Evolutionary conservation across 2,797 vertebrate species (phyloP).

Genomic region (Rhinichthys osculus): DNA sequence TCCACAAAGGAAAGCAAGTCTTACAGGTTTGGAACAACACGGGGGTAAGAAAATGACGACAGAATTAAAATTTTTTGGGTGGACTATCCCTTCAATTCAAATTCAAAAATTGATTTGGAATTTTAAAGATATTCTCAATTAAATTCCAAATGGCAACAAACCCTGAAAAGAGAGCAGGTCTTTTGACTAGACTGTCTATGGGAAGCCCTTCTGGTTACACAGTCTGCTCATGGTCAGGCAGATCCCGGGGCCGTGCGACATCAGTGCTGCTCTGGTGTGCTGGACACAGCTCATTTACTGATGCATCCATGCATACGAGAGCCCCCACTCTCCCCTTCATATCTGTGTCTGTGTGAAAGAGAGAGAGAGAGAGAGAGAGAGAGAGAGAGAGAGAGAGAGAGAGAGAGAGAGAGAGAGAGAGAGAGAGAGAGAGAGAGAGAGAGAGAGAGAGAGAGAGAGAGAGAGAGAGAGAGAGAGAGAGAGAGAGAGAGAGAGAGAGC

Average conservation of each 20-base stretch:
- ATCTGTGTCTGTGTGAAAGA: constrained; percentile 14
- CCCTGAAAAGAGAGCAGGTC: neutral
- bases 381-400: neutral
- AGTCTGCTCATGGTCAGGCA: constrained; percentile 32
- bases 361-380: neutral
- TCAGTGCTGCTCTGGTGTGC: constrained; percentile 40
- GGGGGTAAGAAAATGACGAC: no score
- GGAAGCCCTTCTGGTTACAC: constrained; percentile 18
- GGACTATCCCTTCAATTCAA: neutral
- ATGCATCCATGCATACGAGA: constrained; percentile 37
- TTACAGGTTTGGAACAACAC: no score
- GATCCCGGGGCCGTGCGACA: constrained; percentile 24
- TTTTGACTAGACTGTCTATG: constrained; percentile 26
- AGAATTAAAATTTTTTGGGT: no score
- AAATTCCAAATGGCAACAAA: neutral
- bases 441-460: constrained; percentile 4
- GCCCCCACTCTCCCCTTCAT: constrained; percentile 20
- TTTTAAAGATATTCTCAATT: constrained; percentile 1
- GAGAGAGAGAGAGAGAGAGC: neutral
- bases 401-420: constrained; percentile 16
- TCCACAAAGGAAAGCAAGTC: no score
- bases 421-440: neutral
- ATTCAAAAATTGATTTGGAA: neutral
- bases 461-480: constrained; percentile 15
- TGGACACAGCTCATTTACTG: constrained; percentile 59